Evolutionary conservation across 1,140 invertebrate genomes (phyloP).

Genomic region (Drosophila neocordata): DNA sequence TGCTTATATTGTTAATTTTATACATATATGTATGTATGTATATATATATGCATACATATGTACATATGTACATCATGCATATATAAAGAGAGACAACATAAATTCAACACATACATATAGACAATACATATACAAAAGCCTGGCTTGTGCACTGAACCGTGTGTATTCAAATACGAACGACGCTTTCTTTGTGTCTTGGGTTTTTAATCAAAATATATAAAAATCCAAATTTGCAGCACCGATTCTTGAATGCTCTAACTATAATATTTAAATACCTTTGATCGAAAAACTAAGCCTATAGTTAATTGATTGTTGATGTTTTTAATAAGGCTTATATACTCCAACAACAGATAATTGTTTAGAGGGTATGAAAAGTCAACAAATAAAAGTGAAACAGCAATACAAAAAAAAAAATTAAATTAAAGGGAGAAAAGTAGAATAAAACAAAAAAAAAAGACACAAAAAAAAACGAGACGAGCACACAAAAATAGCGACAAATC

Average conservation of each 20-base stretch:
- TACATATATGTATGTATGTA: no score
- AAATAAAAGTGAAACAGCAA: constrained; percentile 19
- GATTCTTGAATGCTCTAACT: neutral
- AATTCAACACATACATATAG: neutral
- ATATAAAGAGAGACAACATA: neutral
- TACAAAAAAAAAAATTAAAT: constrained; percentile 24
- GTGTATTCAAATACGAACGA: constrained; percentile 73
- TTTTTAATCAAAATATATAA: constrained; percentile 53
- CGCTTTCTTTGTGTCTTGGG: constrained; percentile 67
- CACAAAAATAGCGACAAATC: constrained; percentile 74
- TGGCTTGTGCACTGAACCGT: constrained; percentile 61
- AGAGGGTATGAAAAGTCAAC: neutral
- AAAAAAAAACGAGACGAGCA: constrained; percentile 65
- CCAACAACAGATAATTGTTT: neutral
- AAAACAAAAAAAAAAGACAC: constrained; percentile 23
- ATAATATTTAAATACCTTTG: no score
- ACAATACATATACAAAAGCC: neutral
- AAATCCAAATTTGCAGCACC: neutral
- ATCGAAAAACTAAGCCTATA: neutral
- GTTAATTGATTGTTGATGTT: neutral
- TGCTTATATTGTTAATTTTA: constrained; percentile 24
- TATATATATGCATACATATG: no score
- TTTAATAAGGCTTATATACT: neutral
- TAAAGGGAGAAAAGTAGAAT: constrained; percentile 31
- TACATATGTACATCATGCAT: neutral